Percentiles rank a stretch among this genome's conserved stretches.
These are phyloP conservation scores for Eulemur mongoz DNA, from an alignment of 2,797 vertebrate genomes.

Conservation along the genomic window DNA sequence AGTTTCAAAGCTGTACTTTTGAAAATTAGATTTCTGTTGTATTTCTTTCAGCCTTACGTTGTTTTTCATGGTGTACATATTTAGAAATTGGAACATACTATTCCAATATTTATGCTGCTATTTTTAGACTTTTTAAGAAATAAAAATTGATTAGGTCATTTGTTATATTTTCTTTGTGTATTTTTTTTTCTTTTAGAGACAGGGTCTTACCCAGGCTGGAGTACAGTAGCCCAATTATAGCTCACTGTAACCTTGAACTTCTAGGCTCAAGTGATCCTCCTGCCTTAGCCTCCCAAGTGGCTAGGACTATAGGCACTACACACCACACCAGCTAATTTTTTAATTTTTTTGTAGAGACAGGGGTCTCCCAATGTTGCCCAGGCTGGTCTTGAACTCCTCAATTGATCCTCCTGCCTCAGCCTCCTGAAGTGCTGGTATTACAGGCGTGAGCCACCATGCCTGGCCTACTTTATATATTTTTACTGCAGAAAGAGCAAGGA, in stretches of 20 bases:
- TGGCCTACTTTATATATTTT: not conserved
- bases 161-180: not conserved
- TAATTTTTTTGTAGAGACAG: not conserved
- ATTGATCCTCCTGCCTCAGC: no score
- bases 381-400: not conserved
- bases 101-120: not conserved
- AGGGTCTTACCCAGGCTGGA: not conserved
- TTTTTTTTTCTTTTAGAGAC: not conserved
- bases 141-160: not conserved
- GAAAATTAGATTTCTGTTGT: conserved; percentile 34
- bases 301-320: not conserved
- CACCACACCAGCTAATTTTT: not conserved
- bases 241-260: not conserved
- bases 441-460: not conserved
- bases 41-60: conserved; percentile 18
- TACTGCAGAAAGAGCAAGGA: not conserved
- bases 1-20: conserved; percentile 31
- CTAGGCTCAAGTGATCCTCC: not conserved
- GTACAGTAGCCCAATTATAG: not conserved
- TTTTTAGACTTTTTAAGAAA: not conserved
- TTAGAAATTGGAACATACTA: conserved; percentile 34
- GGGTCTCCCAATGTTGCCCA: not conserved
- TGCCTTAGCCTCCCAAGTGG: not conserved
- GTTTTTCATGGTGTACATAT: conserved; percentile 12
- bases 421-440: not conserved